Percentiles rank a stretch among this genome's conserved stretches.
These are phyloP conservation scores for Leptinotarsa tumamoca DNA, from an alignment of 2,888 invertebrate species.

Conservation along the genomic window DNA sequence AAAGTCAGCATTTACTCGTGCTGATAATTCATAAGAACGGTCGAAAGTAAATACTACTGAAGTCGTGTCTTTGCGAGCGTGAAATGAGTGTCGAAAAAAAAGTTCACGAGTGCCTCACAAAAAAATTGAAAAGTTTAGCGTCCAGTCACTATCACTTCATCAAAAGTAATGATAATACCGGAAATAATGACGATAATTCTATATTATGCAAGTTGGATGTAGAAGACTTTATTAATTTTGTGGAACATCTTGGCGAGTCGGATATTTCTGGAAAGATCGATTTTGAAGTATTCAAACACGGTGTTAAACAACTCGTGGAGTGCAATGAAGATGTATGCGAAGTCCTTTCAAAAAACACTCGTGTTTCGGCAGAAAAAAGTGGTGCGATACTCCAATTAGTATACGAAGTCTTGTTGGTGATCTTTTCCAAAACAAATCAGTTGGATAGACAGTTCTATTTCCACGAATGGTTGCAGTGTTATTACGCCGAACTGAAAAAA, in stretches of 20 bases:
- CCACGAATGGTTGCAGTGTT: conserved; percentile 35
- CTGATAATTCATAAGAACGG: background rate
- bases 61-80: background rate
- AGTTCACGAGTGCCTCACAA: background rate
- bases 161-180: background rate
- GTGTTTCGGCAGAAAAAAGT: background rate
- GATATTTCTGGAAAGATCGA: background rate
- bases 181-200: background rate
- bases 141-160: background rate
- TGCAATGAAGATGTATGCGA: background rate
- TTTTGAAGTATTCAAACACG: background rate
- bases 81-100: background rate
- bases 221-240: background rate
- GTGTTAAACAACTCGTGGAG: conserved; percentile 6
- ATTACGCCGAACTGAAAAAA: conserved; percentile 35
- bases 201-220: background rate
- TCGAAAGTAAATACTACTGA: background rate
- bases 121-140: background rate
- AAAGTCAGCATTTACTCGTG: background rate
- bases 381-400: conserved; percentile 20
- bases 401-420: conserved; percentile 36
- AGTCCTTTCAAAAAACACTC: background rate
- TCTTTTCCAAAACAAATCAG: conserved; percentile 39
- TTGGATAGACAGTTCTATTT: conserved; percentile 38
- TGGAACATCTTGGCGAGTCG: background rate